A percentile compares a stretch with the other conserved stretches of the same genome.
These are phyloP conservation scores for Aptenodytes forsteri DNA, from an alignment of 2,113 vertebrate species.

Conservation along the genomic window DNA sequence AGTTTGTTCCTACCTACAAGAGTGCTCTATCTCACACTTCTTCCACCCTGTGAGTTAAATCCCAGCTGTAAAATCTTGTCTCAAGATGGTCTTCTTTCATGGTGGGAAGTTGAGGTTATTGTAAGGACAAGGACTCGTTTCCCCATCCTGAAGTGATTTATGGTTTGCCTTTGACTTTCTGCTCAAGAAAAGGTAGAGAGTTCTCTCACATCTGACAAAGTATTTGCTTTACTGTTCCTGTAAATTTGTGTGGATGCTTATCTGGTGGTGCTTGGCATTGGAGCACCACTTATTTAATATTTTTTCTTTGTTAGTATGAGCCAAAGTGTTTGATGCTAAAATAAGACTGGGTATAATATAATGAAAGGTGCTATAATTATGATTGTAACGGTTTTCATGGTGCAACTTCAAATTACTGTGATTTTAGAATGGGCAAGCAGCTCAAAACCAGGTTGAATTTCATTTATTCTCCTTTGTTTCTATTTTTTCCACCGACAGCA, in stretches of 20 bases:
- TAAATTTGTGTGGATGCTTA: neutral
- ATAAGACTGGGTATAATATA: neutral
- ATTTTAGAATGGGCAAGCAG: neutral
- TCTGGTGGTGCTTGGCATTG: neutral
- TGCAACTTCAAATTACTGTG: neutral
- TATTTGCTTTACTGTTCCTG: neutral
- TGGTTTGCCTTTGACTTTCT: neutral
- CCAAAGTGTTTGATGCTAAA: neutral
- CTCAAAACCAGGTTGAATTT: neutral
- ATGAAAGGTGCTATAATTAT: neutral
- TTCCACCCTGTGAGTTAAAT: slow-evolving; percentile 11
- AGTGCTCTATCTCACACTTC: slow-evolving; percentile 4
- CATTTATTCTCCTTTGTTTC: neutral
- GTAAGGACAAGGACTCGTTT: slow-evolving; percentile 2
- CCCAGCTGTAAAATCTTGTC: slow-evolving; percentile 18
- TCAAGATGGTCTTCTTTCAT: neutral
- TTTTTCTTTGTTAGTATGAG: neutral
- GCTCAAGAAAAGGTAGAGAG: neutral
- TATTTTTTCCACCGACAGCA: neutral
- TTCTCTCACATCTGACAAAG: neutral
- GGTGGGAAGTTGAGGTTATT: slow-evolving; percentile 10
- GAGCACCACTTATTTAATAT: neutral
- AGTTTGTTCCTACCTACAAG: slow-evolving; percentile 37
- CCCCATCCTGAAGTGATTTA: neutral
- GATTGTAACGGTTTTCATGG: neutral